These are phyloP conservation scores for Cydia splendana DNA, from an alignment of 1,140 invertebrate genomes.

Conservation along the genomic window DNA sequence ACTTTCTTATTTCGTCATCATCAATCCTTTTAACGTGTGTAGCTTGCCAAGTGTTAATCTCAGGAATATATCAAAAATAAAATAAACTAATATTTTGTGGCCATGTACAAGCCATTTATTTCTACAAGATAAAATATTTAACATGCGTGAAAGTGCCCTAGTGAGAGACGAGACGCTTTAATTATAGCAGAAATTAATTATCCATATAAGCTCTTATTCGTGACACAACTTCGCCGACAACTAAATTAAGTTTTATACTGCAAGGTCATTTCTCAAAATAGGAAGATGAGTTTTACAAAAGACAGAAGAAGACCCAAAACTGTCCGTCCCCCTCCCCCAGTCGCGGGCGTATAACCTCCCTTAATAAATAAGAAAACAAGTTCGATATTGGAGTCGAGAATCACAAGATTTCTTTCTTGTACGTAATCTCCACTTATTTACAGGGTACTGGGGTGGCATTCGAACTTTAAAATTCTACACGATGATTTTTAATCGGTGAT, in stretches of 20 bases:
- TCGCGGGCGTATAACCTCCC: not conserved
- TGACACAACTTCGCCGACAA: not conserved
- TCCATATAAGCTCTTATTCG: not conserved
- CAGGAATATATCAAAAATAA: no score
- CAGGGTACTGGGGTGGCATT: not conserved
- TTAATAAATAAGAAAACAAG: conserved; percentile 31
- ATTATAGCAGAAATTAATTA: not conserved
- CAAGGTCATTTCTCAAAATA: not conserved
- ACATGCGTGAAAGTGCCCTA: not conserved
- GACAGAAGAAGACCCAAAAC: not conserved
- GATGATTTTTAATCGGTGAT: no score
- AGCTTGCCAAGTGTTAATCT: no score
- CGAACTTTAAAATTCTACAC: no score
- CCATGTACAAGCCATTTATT: no score
- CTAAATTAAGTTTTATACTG: not conserved
- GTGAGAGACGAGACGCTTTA: not conserved
- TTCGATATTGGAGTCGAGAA: conserved; percentile 20
- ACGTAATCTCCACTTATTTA: conserved; percentile 32
- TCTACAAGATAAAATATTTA: no score
- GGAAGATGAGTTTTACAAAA: not conserved
- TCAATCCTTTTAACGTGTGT: no score
- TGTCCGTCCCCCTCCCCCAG: conserved; percentile 7
- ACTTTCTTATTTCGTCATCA: no score
- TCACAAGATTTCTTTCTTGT: conserved; percentile 20
- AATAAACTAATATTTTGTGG: no score